These are phyloP conservation scores for Dynastes maya DNA, from an alignment of 2,888 invertebrate genomes.

Conservation along the genomic window DNA sequence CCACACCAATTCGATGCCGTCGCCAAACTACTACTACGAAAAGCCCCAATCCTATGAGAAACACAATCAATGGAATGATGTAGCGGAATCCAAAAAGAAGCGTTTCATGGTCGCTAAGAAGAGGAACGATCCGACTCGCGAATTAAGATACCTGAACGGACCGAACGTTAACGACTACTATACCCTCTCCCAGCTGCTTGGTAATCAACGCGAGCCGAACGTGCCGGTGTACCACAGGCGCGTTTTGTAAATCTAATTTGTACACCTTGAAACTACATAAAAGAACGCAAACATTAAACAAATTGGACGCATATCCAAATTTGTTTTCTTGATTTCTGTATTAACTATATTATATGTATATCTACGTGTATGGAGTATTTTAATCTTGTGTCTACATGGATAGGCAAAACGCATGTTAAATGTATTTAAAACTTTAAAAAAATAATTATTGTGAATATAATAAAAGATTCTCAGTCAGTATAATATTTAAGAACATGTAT, in stretches of 20 bases:
- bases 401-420: slow-evolving; percentile 48
- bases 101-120: slow-evolving; percentile 78
- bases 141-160: slow-evolving; percentile 67
- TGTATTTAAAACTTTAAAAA: slow-evolving; percentile 33
- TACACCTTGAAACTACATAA: slow-evolving; percentile 4
- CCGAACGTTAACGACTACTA: slow-evolving; percentile 72
- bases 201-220: slow-evolving; percentile 71
- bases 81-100: slow-evolving; percentile 68
- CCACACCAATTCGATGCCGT: slow-evolving; percentile 67
- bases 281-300: slow-evolving; percentile 22
- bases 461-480: slow-evolving; percentile 64
- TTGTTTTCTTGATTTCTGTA: slow-evolving; percentile 44
- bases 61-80: slow-evolving; percentile 59
- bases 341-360: slow-evolving; percentile 59
- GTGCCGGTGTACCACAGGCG: slow-evolving; percentile 76
- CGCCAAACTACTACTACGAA: slow-evolving; percentile 61
- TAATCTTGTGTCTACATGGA: slow-evolving; percentile 38
- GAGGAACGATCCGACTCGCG: slow-evolving; percentile 68
- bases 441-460: slow-evolving; percentile 35
- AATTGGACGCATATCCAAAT: slow-evolving; percentile 46
- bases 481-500: slow-evolving; percentile 62
- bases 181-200: slow-evolving; percentile 75
- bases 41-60: slow-evolving; percentile 60
- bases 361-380: slow-evolving; percentile 59
- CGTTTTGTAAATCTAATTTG: slow-evolving; percentile 72